Evolutionary conservation across 23 tunicate genomes (phyloP).

Genomic region (Styela plicata): DNA sequence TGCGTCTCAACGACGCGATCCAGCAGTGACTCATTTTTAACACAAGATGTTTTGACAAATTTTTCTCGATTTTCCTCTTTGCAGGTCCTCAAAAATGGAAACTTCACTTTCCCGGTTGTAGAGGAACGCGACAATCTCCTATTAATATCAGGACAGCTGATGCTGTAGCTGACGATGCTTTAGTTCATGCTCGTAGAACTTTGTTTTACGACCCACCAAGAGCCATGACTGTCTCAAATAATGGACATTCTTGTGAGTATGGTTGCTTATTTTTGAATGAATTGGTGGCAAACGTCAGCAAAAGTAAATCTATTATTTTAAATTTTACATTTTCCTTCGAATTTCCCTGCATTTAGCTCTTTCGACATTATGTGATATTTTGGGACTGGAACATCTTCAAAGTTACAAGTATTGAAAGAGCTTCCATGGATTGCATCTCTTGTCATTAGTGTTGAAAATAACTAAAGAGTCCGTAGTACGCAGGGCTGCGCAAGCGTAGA

Average conservation of each 20-base stretch:
- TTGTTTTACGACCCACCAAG: not conserved
- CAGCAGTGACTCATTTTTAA: too few relatives aligned
- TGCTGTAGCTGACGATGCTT: not conserved
- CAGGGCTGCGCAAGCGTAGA: too few relatives aligned
- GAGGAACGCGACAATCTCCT: slow-evolving; percentile 24
- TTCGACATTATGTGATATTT: too few relatives aligned
- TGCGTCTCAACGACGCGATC: too few relatives aligned
- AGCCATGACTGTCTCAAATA: slow-evolving; percentile 24
- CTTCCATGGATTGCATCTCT: not conserved
- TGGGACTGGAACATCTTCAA: too few relatives aligned
- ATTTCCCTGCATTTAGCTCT: not conserved
- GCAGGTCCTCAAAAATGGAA: slow-evolving; percentile 18
- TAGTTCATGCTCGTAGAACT: not conserved
- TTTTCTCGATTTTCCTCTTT: not conserved
- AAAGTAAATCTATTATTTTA: not conserved
- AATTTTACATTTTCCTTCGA: not conserved
- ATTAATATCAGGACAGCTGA: slow-evolving; percentile 7
- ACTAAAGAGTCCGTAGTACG: too few relatives aligned
- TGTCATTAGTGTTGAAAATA: too few relatives aligned
- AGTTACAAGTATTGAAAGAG: not conserved
- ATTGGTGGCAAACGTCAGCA: not conserved
- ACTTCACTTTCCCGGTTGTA: not conserved
- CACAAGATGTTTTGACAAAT: too few relatives aligned
- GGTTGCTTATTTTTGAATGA: not conserved
- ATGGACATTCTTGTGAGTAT: slow-evolving; percentile 33